These are phyloP conservation scores for Erebia aethiops DNA, from an alignment of 2,888 invertebrate species.

Conservation along the genomic window DNA sequence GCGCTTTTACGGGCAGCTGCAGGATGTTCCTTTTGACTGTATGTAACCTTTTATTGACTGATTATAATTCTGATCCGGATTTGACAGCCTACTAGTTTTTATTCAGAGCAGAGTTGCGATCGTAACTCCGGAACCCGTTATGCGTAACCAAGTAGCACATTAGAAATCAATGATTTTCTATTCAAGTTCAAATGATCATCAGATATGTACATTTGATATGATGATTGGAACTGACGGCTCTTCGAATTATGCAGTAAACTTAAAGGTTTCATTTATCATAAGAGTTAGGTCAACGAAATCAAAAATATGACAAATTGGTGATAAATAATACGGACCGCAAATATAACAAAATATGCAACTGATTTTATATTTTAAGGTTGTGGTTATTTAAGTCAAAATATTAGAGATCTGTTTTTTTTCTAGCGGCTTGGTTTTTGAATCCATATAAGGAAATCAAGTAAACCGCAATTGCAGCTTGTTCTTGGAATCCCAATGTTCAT, in stretches of 20 bases:
- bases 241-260: background rate
- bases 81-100: slow-evolving; percentile 5
- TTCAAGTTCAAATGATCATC: slow-evolving; percentile 11
- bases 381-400: slow-evolving; percentile 20
- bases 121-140: slow-evolving; percentile 16
- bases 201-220: background rate
- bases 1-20: background rate
- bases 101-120: slow-evolving; percentile 11
- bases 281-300: background rate
- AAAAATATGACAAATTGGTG: background rate
- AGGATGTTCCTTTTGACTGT: background rate
- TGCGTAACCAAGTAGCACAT: slow-evolving; percentile 13
- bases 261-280: background rate
- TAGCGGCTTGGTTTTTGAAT: slow-evolving; percentile 38
- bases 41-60: slow-evolving; percentile 11
- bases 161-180: slow-evolving; percentile 8
- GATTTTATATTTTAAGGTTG: slow-evolving; percentile 20
- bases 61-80: slow-evolving; percentile 20
- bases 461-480: slow-evolving; percentile 62
- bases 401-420: slow-evolving; percentile 32
- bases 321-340: background rate
- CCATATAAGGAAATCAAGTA: slow-evolving; percentile 44
- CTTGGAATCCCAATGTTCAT: slow-evolving; percentile 49
- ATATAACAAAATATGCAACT: background rate
- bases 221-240: background rate